These are phyloP conservation scores for Crotalus horridus DNA, from an alignment of 2,113 vertebrate species.

Conservation along the genomic window DNA sequence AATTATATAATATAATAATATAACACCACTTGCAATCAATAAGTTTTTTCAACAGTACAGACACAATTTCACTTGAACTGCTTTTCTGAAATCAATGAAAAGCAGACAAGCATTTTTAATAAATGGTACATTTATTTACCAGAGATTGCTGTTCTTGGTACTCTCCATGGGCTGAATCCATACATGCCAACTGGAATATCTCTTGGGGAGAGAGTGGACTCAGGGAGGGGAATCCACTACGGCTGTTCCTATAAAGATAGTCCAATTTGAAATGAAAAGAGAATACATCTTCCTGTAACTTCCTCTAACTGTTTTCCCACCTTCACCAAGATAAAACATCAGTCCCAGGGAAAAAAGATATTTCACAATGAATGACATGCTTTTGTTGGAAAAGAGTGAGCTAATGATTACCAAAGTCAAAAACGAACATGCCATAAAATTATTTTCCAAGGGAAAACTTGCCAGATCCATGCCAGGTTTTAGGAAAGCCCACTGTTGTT, in stretches of 20 bases:
- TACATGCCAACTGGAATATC: conserved; percentile 86
- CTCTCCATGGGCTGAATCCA: conserved; percentile 72
- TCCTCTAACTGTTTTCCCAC: background rate
- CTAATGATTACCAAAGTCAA: background rate
- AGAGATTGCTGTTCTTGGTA: conserved; percentile 85
- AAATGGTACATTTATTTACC: conserved; percentile 75
- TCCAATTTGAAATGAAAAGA: conserved; percentile 40
- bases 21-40: background rate
- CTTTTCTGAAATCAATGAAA: conserved; percentile 3
- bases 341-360: background rate
- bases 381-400: background rate
- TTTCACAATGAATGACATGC: background rate
- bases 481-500: background rate
- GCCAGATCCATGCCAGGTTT: no score
- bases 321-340: background rate
- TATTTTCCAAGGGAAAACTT: background rate
- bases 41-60: background rate
- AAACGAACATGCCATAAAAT: background rate
- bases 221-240: conserved; percentile 84
- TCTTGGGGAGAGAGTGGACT: conserved; percentile 92
- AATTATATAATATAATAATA: background rate
- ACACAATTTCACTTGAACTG: conserved; percentile 6
- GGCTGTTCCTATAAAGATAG: conserved; percentile 77
- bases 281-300: background rate
- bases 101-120: background rate